Percentiles rank a stretch among this genome's conserved stretches.
phyloP scores from a whole-genome alignment of 1,140 invertebrate genomes.

The Reticulitermes speratus region DNA sequence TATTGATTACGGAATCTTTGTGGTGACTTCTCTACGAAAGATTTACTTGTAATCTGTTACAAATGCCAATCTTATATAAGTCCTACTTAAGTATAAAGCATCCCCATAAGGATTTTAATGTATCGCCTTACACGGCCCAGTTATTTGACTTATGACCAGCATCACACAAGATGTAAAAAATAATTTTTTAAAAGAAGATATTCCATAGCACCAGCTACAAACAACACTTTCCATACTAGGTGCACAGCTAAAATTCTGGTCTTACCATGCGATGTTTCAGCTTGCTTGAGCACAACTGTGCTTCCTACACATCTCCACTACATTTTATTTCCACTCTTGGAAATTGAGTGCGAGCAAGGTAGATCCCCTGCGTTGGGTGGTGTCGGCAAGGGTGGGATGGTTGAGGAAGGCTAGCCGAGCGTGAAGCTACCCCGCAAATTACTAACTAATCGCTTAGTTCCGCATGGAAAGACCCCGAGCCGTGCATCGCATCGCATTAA shows the following conservation, averaged over 20 bases:
- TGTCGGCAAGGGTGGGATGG: not conserved
- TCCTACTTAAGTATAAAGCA: no score
- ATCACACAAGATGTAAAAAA: no score
- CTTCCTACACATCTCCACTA: not conserved
- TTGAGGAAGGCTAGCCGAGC: not conserved
- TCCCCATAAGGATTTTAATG: no score
- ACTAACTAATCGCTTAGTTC: constrained; percentile 33
- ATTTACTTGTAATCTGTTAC: no score
- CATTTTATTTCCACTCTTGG: constrained; percentile 28
- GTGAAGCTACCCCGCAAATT: constrained; percentile 32
- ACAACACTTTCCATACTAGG: no score
- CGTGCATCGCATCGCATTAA: constrained; percentile 7
- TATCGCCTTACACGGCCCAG: no score
- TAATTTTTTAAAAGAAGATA: no score
- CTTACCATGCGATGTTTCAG: not conserved
- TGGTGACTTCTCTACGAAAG: no score
- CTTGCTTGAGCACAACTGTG: not conserved
- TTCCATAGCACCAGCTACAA: no score
- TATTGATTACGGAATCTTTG: no score
- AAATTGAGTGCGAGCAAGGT: constrained; percentile 30
- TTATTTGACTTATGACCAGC: no score
- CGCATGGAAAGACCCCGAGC: not conserved
- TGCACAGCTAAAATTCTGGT: not conserved
- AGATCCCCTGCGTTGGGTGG: constrained; percentile 1
- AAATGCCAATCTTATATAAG: no score